Conservation (phyloP, 1,140 invertebrate species). For the Macrostomum lignano region DNA sequence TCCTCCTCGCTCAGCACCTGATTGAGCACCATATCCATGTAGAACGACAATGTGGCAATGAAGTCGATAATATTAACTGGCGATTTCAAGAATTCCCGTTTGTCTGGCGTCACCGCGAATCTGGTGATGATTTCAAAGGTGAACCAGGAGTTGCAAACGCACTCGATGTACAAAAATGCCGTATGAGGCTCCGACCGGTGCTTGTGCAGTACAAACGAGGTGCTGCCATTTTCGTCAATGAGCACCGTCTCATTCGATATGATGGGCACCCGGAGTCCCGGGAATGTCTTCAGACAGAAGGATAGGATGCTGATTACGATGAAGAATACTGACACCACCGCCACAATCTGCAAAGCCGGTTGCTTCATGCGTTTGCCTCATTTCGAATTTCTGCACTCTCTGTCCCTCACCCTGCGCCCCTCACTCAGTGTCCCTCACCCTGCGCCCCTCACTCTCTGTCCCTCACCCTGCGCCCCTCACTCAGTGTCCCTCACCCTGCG, state of each 20-base stretch:
- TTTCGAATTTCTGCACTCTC: no score
- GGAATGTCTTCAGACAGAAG: background rate
- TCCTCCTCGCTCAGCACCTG: conserved; percentile 30
- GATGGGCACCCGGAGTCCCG: background rate
- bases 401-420: no score
- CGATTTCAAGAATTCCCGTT: conserved; percentile 16
- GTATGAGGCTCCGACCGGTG: background rate
- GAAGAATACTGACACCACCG: conserved; percentile 36
- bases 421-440: no score
- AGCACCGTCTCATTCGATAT: conserved; percentile 28
- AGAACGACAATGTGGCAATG: conserved; percentile 26
- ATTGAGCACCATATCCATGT: conserved; percentile 11
- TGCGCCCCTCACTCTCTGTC: no score
- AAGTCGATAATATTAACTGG: conserved; percentile 27
- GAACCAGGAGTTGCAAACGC: background rate
- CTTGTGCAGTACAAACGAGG: conserved; percentile 13
- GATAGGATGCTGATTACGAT: background rate
- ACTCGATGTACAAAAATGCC: conserved; percentile 16
- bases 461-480: no score
- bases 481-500: no score
- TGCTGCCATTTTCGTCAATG: background rate
- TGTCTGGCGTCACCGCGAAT: conserved; percentile 12
- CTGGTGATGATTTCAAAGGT: background rate
- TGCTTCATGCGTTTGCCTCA: no score
- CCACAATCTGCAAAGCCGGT: conserved; percentile 41